Evolutionary conservation across 2,888 invertebrate genomes (phyloP), one percentile per base, ranked within the genome.

Genomic region (Troides helena): DNA sequence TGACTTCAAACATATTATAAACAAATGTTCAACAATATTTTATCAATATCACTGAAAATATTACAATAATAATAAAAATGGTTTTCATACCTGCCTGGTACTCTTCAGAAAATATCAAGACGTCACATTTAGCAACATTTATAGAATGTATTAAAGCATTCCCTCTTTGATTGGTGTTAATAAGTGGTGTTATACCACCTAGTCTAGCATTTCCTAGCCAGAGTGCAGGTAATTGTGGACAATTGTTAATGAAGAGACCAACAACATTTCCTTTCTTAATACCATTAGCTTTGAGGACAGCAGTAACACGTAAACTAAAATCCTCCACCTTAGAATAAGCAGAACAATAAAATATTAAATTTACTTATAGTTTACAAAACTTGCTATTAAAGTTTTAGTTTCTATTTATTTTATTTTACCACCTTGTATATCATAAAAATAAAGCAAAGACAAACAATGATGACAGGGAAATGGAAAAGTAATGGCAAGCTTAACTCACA

Each of bases 121-220:
- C 96, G 78, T 97, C 96, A 77, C 98, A 96, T 74, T 97, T 95
- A 0, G 98, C 97, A 7, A 98, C 95, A 36, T 94, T 95, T 63
- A 99, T 95, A 71, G 98, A 98, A 89, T 99, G 99, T 65, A 96
- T 86, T 8, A 99, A 93, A 0, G 98, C 96, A 57, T 94, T 95
- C 70, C 96, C 95, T 64, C 96, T 94, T 76, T 98, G 95, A 87
- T 99, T 99, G 65, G 97, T 97, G 86, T 99, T 99, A 77, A 99
- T 98, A 57, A 99, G 94, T 0, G 99, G 98, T 0, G 96, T 94
- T 57, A 98, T 94, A 0, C 96, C 94, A 1, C 98, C 98, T 3
- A 97, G 90, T 85, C 99, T 98, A 3, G 97, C 96, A 67, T 98
- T 93, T 0, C 99, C 99, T 73, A 99, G 92, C 99, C 99, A 99